Evolutionary conservation across 1,140 invertebrate species (phyloP), one percentile per base, ranked within the genome.

Genomic region (Drosophila eugracilis): DNA sequence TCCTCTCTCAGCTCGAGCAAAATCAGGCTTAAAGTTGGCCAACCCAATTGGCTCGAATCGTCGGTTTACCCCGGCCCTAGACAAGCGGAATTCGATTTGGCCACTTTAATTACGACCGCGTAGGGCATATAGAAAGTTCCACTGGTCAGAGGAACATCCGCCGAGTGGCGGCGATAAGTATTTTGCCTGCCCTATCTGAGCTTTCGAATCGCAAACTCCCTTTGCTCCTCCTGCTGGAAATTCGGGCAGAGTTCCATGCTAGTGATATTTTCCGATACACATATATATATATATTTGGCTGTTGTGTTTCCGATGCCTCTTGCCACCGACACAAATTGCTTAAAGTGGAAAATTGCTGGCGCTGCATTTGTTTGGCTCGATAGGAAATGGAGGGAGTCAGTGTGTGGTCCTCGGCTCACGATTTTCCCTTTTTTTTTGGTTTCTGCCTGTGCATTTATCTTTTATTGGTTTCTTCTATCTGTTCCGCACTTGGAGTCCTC

Each of bases 261-360:
- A 80, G 74, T 75, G 63, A 53, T 63, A 66, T 41, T 57, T 77
- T 45, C 41, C 41, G 41, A 30, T 62, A 32, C 42, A 19, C 37
- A 71, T 44, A 71, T 44, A 71, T 37, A 37, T 37, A 37, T 39
- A 39, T 24, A 65, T 47, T 58, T 62, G 47, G 36, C 10, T 53
- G 48, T 47, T 55, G 57, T 50, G 22, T 67, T 72, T 54, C 76
- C 54, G 59, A 48, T 71, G 52, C 42, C 62, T 30, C 42, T 79
- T 79, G 58, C 62, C 55, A 30, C 77, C 57, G 42, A 54, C 75
- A 78, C 83, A 88, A 88, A 88, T 88, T 83, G 83, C 83, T 88
- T 78, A 88, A 88, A 88, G 79, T 88, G 83, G 83, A 88, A 86
- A 88, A 88, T 88, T 81, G 83, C 83, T 88, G 53, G 84, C 83